These are phyloP conservation scores for Ormyrus rosae DNA, from an alignment of 2,888 invertebrate species.

Conservation along the genomic window DNA sequence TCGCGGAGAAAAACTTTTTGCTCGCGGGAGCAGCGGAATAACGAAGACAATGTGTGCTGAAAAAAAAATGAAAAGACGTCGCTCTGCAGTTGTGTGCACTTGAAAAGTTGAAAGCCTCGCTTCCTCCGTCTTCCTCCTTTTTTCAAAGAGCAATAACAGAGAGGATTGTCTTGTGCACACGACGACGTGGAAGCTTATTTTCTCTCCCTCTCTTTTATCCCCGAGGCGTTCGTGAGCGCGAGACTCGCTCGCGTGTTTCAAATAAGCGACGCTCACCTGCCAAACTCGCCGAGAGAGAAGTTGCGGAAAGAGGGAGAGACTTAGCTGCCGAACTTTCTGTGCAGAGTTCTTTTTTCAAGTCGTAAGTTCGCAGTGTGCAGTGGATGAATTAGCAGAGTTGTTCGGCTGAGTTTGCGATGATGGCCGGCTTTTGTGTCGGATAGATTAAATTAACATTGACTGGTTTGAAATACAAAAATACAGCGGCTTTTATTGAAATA, in stretches of 20 bases:
- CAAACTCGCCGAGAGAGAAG: slow-evolving; percentile 13
- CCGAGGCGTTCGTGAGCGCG: slow-evolving; percentile 3
- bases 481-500: too few species aligned
- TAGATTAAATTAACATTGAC: too few species aligned
- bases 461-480: too few species aligned
- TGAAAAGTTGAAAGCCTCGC: slow-evolving; percentile 30
- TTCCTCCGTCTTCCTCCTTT: slow-evolving; percentile 3
- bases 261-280: slow-evolving; percentile 19
- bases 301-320: slow-evolving; percentile 4
- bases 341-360: too few species aligned
- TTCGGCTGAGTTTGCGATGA: too few species aligned
- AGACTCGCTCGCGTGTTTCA: not conserved
- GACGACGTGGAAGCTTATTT: too few species aligned
- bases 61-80: slow-evolving; percentile 39
- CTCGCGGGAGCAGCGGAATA: not conserved
- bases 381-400: too few species aligned
- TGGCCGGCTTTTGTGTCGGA: too few species aligned
- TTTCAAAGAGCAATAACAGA: not conserved
- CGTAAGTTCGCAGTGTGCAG: too few species aligned
- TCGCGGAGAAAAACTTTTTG: not conserved
- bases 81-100: not conserved
- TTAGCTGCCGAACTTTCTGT: not conserved
- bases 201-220: not conserved
- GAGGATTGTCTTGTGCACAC: slow-evolving; percentile 7
- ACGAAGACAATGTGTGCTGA: slow-evolving; percentile 1